Evolutionary conservation across 2,113 vertebrate species (phyloP).

Genomic region (Ictalurus punctatus): DNA sequence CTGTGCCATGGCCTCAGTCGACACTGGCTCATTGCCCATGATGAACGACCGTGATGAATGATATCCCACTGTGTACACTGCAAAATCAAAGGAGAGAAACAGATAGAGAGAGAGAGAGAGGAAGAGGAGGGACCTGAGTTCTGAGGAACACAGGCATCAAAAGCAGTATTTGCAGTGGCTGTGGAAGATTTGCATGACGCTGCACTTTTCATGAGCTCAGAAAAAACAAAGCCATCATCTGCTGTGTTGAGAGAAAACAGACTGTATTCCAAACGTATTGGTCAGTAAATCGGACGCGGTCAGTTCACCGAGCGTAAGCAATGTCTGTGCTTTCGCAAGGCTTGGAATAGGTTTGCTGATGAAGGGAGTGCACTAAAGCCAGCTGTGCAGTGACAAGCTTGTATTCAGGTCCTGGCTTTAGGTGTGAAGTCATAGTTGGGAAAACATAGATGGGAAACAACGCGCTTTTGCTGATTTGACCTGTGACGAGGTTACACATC

Average conservation of each 20-base stretch:
- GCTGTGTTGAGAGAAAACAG: conserved; percentile 40
- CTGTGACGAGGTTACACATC: background rate
- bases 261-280: conserved; percentile 47
- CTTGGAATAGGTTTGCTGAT: background rate
- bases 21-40: conserved; percentile 70
- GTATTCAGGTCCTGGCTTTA: background rate
- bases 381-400: background rate
- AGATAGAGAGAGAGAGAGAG: conserved; percentile 11
- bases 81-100: conserved; percentile 50
- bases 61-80: conserved; percentile 55
- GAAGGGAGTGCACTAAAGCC: background rate
- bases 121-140: conserved; percentile 47
- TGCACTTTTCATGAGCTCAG: conserved; percentile 37
- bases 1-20: conserved; percentile 65
- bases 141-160: conserved; percentile 54
- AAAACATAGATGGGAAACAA: background rate
- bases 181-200: conserved; percentile 44
- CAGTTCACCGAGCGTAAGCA: conserved; percentile 41
- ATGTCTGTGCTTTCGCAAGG: conserved; percentile 12
- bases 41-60: conserved; percentile 54
- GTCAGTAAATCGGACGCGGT: conserved; percentile 34
- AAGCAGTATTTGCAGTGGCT: conserved; percentile 46
- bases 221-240: conserved; percentile 57
- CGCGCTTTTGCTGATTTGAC: background rate
- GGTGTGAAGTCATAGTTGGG: background rate